These are phyloP conservation scores for Eueides isabella DNA, from an alignment of 1,140 invertebrate species.

Conservation along the genomic window DNA sequence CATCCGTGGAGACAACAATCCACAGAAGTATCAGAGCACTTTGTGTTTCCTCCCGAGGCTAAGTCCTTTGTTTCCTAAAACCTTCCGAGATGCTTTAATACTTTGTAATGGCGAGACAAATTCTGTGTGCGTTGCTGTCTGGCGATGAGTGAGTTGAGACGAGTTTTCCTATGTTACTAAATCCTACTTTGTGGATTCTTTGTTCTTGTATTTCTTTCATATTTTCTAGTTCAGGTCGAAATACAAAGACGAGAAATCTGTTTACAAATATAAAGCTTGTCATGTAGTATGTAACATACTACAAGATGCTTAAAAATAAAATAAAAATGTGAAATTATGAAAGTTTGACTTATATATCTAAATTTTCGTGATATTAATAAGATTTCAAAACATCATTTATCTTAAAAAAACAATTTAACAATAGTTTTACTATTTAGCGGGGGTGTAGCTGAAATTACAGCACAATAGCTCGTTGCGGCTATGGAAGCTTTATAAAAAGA, in stretches of 20 bases:
- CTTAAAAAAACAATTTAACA: not conserved
- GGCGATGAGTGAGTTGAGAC: constrained; percentile 24
- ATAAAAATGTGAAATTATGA: too few species aligned
- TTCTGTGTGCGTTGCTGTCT: constrained; percentile 48
- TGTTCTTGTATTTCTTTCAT: constrained; percentile 12
- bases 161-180: constrained; percentile 24
- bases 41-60: constrained; percentile 62
- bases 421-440: constrained; percentile 24
- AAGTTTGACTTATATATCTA: too few species aligned
- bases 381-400: not conserved
- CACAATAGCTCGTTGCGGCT: constrained; percentile 48
- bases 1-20: constrained; percentile 56
- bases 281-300: too few species aligned
- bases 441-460: constrained; percentile 54
- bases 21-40: constrained; percentile 62
- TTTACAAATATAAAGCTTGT: too few species aligned
- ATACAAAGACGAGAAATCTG: too few species aligned
- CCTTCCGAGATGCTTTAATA: constrained; percentile 65
- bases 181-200: constrained; percentile 26
- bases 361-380: not conserved
- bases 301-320: too few species aligned
- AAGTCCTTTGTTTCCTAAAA: constrained; percentile 72
- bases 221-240: constrained; percentile 5
- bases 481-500: constrained; percentile 62
- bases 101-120: constrained; percentile 67